Evolutionary conservation across 2,888 invertebrate genomes (phyloP), one percentile per base, ranked within the genome.

Genomic region (Hipparchia semele): DNA sequence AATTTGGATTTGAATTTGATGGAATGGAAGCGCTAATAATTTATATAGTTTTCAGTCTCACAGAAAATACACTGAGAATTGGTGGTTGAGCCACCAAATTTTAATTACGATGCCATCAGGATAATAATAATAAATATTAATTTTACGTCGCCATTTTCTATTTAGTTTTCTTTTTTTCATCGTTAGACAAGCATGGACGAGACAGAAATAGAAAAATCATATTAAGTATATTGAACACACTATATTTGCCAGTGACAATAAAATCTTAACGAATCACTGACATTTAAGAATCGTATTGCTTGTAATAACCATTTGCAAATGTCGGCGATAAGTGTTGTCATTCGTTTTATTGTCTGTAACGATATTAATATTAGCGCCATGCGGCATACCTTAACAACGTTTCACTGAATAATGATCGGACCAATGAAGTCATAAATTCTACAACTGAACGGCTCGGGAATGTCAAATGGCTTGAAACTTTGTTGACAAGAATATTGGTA

Each of bases 391-490:
- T 66, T 67, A 62, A 72, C 70, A 74, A 73, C 73, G 65, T 75
- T 72, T 68, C 68, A 75, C 73, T 75, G 71, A 77, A 73, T 75
- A 72, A 73, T 62, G 68, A 73, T 71, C 59, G 61, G 13, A 54
- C 67, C 62, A 78, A 79, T 79, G 75, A 77, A 78, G 76, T 80
- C 79, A 80, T 78, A 78, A 79, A 79, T 77, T 76, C 67, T 59
- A 74, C 66, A 73, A 80, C 79, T 79, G 78, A 80, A 77, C 76
- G 79, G 78, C 76, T 79, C 78, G 79, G 82, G 83, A 86, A 86
- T 85, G 81, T 82, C 68, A 82, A 86, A 86, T 85, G 83, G 83
- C 81, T 80, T 77, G 68, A 81, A 83, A 84, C 80, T 84, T 86
- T 82, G 81, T 77, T 79, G 75, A 78, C 72, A 74, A 80, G 79